These are phyloP conservation scores for Lomographa bimaculata DNA, from an alignment of 2,888 invertebrate species.

Conservation along the genomic window DNA sequence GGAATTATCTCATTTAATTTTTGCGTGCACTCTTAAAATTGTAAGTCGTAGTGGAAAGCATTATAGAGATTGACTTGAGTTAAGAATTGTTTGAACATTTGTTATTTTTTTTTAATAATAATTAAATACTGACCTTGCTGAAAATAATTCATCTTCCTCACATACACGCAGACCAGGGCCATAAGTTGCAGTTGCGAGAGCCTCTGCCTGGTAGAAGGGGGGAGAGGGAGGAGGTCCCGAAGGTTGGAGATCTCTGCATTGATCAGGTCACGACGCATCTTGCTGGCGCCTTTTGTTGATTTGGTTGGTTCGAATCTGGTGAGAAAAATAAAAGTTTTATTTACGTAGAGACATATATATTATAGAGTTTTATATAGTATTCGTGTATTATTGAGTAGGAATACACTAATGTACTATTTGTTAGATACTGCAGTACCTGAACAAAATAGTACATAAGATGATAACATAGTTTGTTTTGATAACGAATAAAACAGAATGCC, in stretches of 20 bases:
- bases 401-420: too few species aligned
- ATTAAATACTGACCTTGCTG: constrained; percentile 84
- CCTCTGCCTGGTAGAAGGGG: constrained; percentile 97
- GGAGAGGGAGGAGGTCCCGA: constrained; percentile 97
- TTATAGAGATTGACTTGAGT: too few species aligned
- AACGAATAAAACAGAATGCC: too few species aligned
- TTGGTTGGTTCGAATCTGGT: constrained; percentile 95
- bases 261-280: constrained; percentile 98
- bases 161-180: constrained; percentile 99
- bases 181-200: constrained; percentile 99
- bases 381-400: too few species aligned
- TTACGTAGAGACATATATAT: neutral
- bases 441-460: too few species aligned
- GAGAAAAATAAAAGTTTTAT: neutral
- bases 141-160: constrained; percentile 99
- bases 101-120: neutral
- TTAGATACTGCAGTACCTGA: too few species aligned
- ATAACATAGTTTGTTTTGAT: too few species aligned
- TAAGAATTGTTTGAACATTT: constrained; percentile 3
- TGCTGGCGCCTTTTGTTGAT: constrained; percentile 99
- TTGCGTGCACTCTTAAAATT: too few species aligned
- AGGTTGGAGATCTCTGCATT: constrained; percentile 99
- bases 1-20: too few species aligned
- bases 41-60: too few species aligned
- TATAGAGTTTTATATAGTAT: too few species aligned